Percentiles rank a stretch among this genome's conserved stretches.
Conservation (phyloP, 1,140 invertebrate genomes). For the Trichogramma pretiosum region DNA sequence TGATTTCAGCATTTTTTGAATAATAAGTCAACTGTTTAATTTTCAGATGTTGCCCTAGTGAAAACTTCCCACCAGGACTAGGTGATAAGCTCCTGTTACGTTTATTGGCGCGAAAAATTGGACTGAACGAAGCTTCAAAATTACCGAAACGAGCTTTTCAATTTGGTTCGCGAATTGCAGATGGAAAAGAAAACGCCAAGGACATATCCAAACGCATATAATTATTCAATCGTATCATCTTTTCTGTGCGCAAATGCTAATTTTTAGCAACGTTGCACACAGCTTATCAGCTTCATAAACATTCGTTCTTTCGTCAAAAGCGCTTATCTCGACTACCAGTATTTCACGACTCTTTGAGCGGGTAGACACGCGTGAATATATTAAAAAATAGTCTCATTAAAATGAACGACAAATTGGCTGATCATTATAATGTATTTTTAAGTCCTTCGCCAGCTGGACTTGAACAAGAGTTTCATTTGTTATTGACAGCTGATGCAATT, state of each 20-base stretch:
- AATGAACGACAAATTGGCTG: too few species aligned
- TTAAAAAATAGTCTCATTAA: too few species aligned
- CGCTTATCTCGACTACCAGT: slow-evolving; percentile 2
- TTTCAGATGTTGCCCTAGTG: slow-evolving; percentile 56
- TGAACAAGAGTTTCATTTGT: slow-evolving; percentile 41
- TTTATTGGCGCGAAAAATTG: slow-evolving; percentile 64
- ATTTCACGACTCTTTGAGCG: not conserved
- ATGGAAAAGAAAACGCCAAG: slow-evolving; percentile 81
- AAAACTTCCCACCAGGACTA: slow-evolving; percentile 59
- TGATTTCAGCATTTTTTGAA: too few species aligned
- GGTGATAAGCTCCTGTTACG: slow-evolving; percentile 92
- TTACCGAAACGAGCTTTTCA: slow-evolving; percentile 90
- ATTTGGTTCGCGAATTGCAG: slow-evolving; percentile 95
- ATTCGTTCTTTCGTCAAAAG: not conserved
- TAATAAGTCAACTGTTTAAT: too few species aligned
- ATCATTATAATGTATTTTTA: slow-evolving; percentile 22
- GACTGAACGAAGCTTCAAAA: slow-evolving; percentile 54
- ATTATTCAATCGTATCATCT: slow-evolving; percentile 2
- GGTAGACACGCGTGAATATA: not conserved
- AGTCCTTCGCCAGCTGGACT: slow-evolving; percentile 38
- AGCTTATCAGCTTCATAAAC: slow-evolving; percentile 1
- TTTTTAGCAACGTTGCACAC: too few species aligned
- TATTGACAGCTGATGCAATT: slow-evolving; percentile 39
- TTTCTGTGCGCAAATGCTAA: too few species aligned
- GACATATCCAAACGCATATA: slow-evolving; percentile 55